These are phyloP conservation scores for Scaptomyza cyrtandrae DNA, from an alignment of 2,888 invertebrate species.

Conservation along the genomic window DNA sequence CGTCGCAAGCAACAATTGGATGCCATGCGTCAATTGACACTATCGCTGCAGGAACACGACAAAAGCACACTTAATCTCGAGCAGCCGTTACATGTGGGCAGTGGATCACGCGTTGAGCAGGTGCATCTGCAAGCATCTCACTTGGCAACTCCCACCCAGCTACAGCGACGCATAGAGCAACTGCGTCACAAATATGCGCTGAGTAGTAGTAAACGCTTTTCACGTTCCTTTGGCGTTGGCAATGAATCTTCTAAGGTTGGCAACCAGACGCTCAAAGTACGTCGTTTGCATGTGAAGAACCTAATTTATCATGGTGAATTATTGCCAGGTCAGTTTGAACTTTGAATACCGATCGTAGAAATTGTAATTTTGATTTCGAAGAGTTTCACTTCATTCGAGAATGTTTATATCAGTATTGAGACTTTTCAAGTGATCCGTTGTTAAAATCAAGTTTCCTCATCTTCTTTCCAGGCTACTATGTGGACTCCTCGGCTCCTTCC, in stretches of 20 bases:
- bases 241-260: conserved; percentile 6
- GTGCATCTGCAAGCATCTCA: conserved; percentile 55
- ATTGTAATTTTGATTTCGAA: no score
- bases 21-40: conserved; percentile 54
- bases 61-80: conserved; percentile 13
- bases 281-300: conserved; percentile 70
- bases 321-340: conserved; percentile 65
- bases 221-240: conserved; percentile 57
- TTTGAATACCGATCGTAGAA: no score
- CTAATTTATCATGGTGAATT: conserved; percentile 73
- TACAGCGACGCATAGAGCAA: conserved; percentile 58
- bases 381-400: neutral
- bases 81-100: conserved; percentile 41
- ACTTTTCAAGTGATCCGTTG: no score
- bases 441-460: neutral
- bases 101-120: conserved; percentile 53
- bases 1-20: conserved; percentile 68
- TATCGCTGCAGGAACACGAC: conserved; percentile 9
- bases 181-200: conserved; percentile 46
- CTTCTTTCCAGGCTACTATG: conserved; percentile 57
- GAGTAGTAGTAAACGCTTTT: conserved; percentile 25
- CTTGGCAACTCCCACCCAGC: conserved; percentile 73
- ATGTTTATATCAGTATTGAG: no score
- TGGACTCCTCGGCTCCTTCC: conserved; percentile 37
- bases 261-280: conserved; percentile 55